Evolutionary conservation across 2,113 vertebrate genomes (phyloP).

Genomic region (Sterrhoptilus dennistouni): DNA sequence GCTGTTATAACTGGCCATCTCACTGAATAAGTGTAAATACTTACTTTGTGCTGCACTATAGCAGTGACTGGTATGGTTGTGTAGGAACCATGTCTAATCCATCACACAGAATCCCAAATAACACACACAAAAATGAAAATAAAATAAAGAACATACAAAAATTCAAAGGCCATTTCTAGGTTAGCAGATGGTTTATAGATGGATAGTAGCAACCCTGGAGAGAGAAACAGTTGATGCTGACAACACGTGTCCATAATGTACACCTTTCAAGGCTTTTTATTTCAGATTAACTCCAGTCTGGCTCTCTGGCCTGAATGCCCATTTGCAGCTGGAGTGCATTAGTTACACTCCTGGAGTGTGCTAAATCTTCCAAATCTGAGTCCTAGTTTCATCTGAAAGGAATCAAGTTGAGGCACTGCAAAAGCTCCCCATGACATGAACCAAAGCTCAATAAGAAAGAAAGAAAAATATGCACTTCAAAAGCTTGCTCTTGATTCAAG

Average conservation of each 20-base stretch:
- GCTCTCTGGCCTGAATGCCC: background rate
- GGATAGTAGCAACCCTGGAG: background rate
- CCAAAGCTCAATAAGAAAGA: background rate
- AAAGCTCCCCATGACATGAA: conserved; percentile 32
- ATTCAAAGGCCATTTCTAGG: background rate
- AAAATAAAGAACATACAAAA: background rate
- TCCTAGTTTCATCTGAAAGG: conserved; percentile 48
- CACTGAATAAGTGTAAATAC: background rate
- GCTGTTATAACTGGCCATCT: background rate
- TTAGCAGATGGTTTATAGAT: background rate
- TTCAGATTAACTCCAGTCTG: conserved; percentile 34
- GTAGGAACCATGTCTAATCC: background rate
- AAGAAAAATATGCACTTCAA: conserved; percentile 17
- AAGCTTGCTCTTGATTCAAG: background rate
- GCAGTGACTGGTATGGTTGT: background rate
- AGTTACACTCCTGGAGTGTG: conserved; percentile 52
- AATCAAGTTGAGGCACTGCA: conserved; percentile 44
- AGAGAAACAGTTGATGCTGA: conserved; percentile 9
- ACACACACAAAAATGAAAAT: background rate
- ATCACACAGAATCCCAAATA: background rate
- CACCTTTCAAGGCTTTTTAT: conserved; percentile 42
- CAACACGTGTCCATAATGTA: background rate
- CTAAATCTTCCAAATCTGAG: conserved; percentile 53
- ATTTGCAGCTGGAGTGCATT: conserved; percentile 60
- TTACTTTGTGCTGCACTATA: background rate